phyloP scores from a whole-genome alignment of 64 coral and sea anemone genomes.

The Exaiptasia diaphana region DNA sequence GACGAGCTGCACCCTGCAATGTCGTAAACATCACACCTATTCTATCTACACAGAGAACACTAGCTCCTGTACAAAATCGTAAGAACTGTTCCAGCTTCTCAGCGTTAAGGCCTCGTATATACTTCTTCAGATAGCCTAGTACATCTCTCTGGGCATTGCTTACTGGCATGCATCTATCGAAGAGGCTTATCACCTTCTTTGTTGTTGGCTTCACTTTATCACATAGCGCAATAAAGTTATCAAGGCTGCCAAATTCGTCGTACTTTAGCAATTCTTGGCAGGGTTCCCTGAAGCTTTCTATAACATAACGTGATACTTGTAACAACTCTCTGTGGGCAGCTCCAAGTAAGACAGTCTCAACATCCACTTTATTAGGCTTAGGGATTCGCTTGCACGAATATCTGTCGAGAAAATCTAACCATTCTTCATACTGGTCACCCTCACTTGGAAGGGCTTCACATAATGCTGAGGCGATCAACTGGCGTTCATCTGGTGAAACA shows the following conservation, averaged over 20 bases:
- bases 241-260: neutral
- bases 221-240: neutral
- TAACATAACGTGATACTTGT: slow-evolving; percentile 41
- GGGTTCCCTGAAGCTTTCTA: slow-evolving; percentile 20
- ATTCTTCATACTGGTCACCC: slow-evolving; percentile 27
- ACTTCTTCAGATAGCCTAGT: slow-evolving; percentile 9
- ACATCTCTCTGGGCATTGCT: slow-evolving; percentile 14
- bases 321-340: slow-evolving; percentile 45
- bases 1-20: neutral
- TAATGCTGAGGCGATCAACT: slow-evolving; percentile 6
- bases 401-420: slow-evolving; percentile 17
- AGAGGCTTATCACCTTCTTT: slow-evolving; percentile 41
- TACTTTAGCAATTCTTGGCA: neutral
- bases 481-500: slow-evolving; percentile 43
- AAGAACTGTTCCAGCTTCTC: slow-evolving; percentile 8
- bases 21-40: neutral
- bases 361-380: slow-evolving; percentile 20
- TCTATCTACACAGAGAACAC: neutral
- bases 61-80: slow-evolving; percentile 23
- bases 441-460: neutral
- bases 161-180: slow-evolving; percentile 9
- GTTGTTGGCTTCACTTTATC: slow-evolving; percentile 24
- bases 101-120: slow-evolving; percentile 15
- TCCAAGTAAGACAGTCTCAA: slow-evolving; percentile 1
- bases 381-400: slow-evolving; percentile 19